Base-by-base conservation (phyloP, 1,140 invertebrate species). In the Probaryconus sp. region DNA sequence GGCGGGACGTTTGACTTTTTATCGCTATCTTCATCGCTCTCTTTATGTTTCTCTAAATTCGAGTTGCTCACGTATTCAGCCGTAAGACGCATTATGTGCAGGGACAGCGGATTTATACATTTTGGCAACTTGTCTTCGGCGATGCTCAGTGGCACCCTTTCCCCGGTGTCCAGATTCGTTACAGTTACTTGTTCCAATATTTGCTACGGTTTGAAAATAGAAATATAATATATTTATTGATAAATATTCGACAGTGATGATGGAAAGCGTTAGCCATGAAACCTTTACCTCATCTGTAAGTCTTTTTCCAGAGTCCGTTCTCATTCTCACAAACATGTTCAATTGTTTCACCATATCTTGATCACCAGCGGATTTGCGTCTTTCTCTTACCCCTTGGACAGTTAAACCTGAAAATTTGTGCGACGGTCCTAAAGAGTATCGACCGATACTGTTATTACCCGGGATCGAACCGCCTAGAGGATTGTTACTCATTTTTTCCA, bases 61-160 rank as follows among this genome's bases (percentile, higher is more conserved):
- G 93, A 90, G 76, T 90, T 93, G 81, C 92, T 94, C 31, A 94
- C 92, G 83, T 96, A 96, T 87, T 96, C 94, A 0, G 95, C 95
- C 0, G 96, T 97, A 6, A 98, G 88, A 65, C 96, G 90, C 92
- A 98, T 97, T 79, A 99, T 97, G 83, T 98, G 97, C 42, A 98
- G 87, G 10, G 96, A 97, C 10, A 99, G 89, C 4, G 97, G 97
- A 82, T 90, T 90, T 77, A 97, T 94, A 84, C 95, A 96, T 80
- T 95, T 92, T 0, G 96, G 96, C 60, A 97, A 87, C 82, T 96
- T 95, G 80, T 97, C 94, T 83, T 97, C 96, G 0, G 96, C 96
- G 77, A 94, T 92, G 86, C 94, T 96, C 31, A 97, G 88, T 21
- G 95, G 95, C 56, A 97, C 92, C 69, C 93, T 89, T 87, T 97